Percentiles rank a stretch among this genome's conserved stretches.
phyloP scores from a whole-genome alignment of 2,888 invertebrate genomes.

The Electrophaes corylata region DNA sequence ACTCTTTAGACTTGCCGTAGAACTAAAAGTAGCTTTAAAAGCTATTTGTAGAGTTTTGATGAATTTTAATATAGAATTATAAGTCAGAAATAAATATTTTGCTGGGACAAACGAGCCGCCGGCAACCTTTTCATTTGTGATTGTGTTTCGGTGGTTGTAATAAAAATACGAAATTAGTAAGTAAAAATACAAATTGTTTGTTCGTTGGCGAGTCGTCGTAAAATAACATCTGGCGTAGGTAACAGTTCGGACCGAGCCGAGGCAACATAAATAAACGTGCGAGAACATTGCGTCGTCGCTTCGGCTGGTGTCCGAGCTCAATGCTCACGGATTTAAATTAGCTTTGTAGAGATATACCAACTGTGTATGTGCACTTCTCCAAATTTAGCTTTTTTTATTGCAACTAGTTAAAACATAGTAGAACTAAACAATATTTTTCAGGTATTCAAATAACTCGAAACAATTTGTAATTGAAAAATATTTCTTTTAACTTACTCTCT shows the following conservation, averaged over 20 bases:
- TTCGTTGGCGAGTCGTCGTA: constrained; percentile 73
- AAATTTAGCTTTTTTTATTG: constrained; percentile 7
- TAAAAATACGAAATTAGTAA: constrained; percentile 48
- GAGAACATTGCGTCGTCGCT: constrained; percentile 61
- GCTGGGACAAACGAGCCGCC: constrained; percentile 12
- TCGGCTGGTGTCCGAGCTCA: constrained; percentile 47
- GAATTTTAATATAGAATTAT: neutral
- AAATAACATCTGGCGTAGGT: constrained; percentile 81
- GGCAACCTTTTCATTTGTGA: constrained; percentile 27
- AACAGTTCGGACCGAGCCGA: constrained; percentile 74
- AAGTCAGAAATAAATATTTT: neutral
- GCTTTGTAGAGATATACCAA: constrained; percentile 35
- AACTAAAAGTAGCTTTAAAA: neutral
- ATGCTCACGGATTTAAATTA: constrained; percentile 46
- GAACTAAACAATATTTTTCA: neutral
- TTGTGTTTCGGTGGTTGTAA: constrained; percentile 30
- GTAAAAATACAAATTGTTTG: constrained; percentile 65
- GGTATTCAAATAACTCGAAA: constrained; percentile 18
- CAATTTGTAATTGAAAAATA: constrained; percentile 26
- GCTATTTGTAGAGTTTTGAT: neutral
- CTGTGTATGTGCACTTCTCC: constrained; percentile 14
- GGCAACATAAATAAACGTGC: constrained; percentile 81
- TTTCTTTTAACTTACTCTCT: constrained; percentile 30
- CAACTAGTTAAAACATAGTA: neutral
- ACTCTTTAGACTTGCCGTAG: neutral